These are phyloP conservation scores for Mus spretus DNA, from an alignment of 2,797 vertebrate species.

Conservation along the genomic window DNA sequence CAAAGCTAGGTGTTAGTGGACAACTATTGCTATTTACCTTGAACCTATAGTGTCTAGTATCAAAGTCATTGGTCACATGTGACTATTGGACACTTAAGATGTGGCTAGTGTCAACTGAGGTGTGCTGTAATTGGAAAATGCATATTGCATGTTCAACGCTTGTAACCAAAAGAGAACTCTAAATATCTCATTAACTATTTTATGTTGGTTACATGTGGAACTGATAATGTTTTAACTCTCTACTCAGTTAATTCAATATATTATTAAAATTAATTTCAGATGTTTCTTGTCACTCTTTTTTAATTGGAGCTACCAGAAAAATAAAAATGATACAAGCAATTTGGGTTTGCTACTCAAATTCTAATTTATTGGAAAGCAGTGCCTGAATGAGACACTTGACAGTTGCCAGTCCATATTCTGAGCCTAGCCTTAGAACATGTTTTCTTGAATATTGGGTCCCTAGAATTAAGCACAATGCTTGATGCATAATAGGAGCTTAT, in stretches of 20 bases:
- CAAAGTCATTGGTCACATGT: neutral
- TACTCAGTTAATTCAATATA: neutral
- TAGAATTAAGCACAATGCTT: neutral
- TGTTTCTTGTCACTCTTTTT: neutral
- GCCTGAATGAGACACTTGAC: neutral
- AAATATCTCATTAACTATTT: slow-evolving; percentile 36
- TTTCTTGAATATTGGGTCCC: neutral
- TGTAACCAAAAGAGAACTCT: neutral
- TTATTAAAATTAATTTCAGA: slow-evolving; percentile 54
- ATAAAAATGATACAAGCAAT: slow-evolving; percentile 15
- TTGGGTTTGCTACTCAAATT: slow-evolving; percentile 25
- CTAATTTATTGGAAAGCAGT: neutral
- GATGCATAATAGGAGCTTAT: slow-evolving; percentile 5
- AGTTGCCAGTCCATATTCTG: neutral
- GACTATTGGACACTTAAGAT: neutral
- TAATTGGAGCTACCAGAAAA: slow-evolving; percentile 29
- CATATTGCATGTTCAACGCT: slow-evolving; percentile 20
- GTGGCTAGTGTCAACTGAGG: neutral
- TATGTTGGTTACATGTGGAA: slow-evolving; percentile 44
- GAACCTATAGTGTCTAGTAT: neutral
- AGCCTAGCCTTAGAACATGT: neutral
- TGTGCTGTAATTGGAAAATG: neutral
- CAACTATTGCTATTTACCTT: neutral
- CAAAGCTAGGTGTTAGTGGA: neutral
- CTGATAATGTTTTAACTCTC: slow-evolving; percentile 39